Percentiles rank a stretch among this genome's conserved stretches.
Evolutionary conservation across 2,888 invertebrate genomes (phyloP).

Genomic region (Torymus tubicola): DNA sequence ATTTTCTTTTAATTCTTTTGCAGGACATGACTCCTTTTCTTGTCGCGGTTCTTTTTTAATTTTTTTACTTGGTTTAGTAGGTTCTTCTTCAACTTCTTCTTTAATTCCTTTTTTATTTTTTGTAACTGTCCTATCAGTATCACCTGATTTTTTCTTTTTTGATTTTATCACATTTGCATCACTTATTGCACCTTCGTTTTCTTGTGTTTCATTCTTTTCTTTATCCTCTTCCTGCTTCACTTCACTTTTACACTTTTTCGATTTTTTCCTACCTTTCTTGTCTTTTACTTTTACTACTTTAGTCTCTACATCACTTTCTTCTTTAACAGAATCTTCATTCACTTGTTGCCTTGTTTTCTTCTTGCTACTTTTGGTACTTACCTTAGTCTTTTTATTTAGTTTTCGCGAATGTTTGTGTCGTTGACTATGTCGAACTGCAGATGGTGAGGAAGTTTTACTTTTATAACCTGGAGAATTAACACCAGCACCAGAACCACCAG

Average conservation of each 20-base stretch:
- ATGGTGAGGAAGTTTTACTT: constrained; percentile 62
- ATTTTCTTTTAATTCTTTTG: constrained; percentile 68
- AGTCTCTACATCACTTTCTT: constrained; percentile 55
- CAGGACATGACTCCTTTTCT: constrained; percentile 62
- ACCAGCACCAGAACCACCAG: constrained; percentile 63
- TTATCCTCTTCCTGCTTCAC: constrained; percentile 61
- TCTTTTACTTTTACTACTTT: constrained; percentile 60
- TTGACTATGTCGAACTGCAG: constrained; percentile 64
- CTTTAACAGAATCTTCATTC: constrained; percentile 59
- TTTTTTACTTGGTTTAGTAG: constrained; percentile 64
- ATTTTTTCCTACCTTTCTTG: constrained; percentile 55
- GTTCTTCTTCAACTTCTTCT: constrained; percentile 65
- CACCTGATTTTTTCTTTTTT: constrained; percentile 62
- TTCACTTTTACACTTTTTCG: constrained; percentile 57
- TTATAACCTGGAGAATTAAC: constrained; percentile 59
- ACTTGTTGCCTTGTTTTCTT: constrained; percentile 65
- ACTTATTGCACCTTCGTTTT: constrained; percentile 70
- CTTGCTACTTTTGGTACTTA: constrained; percentile 73
- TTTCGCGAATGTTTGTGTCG: constrained; percentile 76
- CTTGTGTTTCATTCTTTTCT: constrained; percentile 60
- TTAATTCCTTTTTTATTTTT: constrained; percentile 72
- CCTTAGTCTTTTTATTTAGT: constrained; percentile 76
- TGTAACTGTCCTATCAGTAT: constrained; percentile 67
- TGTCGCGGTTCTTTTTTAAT: constrained; percentile 63
- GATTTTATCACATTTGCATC: constrained; percentile 71